A percentile compares a stretch with the other conserved stretches of the same genome.
phyloP scores from a whole-genome alignment of 1,140 invertebrate genomes.

The Carcinoscorpius rotundicauda region DNA sequence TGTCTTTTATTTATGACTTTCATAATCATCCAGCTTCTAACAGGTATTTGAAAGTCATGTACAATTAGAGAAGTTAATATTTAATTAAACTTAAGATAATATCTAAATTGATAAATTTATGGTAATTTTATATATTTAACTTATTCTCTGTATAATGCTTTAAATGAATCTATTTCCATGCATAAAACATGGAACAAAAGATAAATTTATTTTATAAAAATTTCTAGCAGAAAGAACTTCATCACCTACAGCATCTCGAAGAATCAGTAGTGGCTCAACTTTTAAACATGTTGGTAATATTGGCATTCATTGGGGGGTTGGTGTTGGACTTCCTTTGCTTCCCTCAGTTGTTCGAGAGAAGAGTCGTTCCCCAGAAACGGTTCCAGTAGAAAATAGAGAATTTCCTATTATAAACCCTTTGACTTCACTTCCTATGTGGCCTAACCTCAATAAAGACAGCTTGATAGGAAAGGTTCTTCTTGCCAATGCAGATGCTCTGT shows the following conservation, averaged over 20 bases:
- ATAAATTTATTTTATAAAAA: no score
- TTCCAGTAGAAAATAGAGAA: conserved; percentile 45
- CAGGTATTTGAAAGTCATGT: no score
- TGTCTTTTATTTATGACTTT: no score
- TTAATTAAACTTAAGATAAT: no score
- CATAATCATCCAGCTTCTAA: no score
- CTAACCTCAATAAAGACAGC: conserved; percentile 43
- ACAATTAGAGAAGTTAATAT: no score
- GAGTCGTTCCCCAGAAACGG: conserved; percentile 24
- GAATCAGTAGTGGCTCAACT: conserved; percentile 28
- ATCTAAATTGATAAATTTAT: no score
- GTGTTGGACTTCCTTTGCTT: conserved; percentile 20
- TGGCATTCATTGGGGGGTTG: conserved; percentile 11
- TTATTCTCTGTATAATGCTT: no score
- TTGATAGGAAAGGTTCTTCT: conserved; percentile 81
- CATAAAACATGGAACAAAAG: no score
- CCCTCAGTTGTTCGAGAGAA: conserved; percentile 13
- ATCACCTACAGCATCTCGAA: conserved; percentile 26
- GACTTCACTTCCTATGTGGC: conserved; percentile 72
- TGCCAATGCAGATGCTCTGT: conserved; percentile 91
- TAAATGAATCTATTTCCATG: no score
- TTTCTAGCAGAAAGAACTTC: conserved; percentile 12
- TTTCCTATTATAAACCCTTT: conserved; percentile 82
- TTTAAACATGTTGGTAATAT: conserved; percentile 20
- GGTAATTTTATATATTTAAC: no score